Evolutionary conservation across 2,888 invertebrate species (phyloP).

Genomic region (Lypha dubia): DNA sequence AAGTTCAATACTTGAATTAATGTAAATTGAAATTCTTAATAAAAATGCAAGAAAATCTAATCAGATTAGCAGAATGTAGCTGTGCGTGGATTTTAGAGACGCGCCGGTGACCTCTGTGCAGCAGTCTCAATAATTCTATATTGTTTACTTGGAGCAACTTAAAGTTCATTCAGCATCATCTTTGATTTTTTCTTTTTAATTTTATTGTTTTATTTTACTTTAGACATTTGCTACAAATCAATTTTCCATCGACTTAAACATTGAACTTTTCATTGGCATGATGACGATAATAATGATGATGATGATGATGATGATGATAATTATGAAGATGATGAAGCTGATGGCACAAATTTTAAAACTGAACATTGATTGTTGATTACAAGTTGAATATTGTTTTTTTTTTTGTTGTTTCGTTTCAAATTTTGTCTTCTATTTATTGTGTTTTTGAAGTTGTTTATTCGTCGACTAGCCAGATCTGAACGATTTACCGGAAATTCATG

Average conservation of each 20-base stretch:
- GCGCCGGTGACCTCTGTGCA: no score
- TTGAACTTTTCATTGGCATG: conserved; percentile 70
- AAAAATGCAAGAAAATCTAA: no score
- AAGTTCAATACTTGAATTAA: no score
- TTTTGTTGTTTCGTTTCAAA: background rate
- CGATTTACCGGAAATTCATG: conserved; percentile 62
- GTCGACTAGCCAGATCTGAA: background rate
- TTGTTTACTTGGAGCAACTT: conserved; percentile 7
- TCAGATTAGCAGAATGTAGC: no score
- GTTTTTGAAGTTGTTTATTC: conserved; percentile 8
- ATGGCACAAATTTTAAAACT: conserved; percentile 53
- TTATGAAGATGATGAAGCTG: conserved; percentile 1
- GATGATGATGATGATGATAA: conserved; percentile 12
- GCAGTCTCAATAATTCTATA: no score
- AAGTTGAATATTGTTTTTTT: conserved; percentile 27
- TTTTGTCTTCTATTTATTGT: background rate
- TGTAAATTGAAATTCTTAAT: no score
- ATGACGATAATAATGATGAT: conserved; percentile 10
- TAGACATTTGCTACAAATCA: conserved; percentile 24
- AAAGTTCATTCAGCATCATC: background rate
- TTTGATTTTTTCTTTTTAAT: background rate
- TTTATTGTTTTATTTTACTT: conserved; percentile 1
- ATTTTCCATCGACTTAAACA: conserved; percentile 55
- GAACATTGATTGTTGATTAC: conserved; percentile 31
- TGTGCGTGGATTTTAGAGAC: no score